Percentiles rank a stretch among this genome's conserved stretches.
These are phyloP conservation scores for Altica lythri DNA, from an alignment of 2,888 invertebrate genomes.

Conservation along the genomic window DNA sequence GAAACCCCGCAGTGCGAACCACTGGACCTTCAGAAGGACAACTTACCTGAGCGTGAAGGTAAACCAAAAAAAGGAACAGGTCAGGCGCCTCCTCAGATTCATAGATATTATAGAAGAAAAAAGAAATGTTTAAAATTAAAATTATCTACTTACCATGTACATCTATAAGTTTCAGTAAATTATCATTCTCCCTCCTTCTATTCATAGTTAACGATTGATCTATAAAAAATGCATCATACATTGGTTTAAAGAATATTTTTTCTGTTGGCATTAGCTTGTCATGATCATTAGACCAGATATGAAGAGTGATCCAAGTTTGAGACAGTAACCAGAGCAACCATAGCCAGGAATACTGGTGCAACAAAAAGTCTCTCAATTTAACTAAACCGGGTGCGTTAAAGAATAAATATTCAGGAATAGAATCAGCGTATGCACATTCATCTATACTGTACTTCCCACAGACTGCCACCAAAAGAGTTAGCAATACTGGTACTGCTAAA, in stretches of 20 bases:
- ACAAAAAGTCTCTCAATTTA: conserved; percentile 62
- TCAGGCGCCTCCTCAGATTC: no score
- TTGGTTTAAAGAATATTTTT: conserved; percentile 80
- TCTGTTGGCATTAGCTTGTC: conserved; percentile 85
- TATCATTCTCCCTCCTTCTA: conserved; percentile 62
- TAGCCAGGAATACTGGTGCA: conserved; percentile 71
- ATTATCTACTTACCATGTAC: conserved; percentile 1
- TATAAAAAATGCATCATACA: conserved; percentile 81
- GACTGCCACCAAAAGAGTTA: conserved; percentile 64
- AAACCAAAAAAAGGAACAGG: no score
- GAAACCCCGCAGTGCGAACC: no score
- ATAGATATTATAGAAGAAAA: no score
- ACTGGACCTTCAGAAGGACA: no score
- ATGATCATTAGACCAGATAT: conserved; percentile 83
- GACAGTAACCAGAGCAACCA: conserved; percentile 83
- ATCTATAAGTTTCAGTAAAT: conserved; percentile 7
- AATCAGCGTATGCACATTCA: conserved; percentile 73
- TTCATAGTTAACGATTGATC: conserved; percentile 86
- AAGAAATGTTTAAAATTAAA: no score
- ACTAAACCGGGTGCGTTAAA: conserved; percentile 69
- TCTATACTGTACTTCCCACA: conserved; percentile 69
- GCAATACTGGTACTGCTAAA: conserved; percentile 70
- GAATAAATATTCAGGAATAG: conserved; percentile 86
- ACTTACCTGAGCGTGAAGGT: no score
- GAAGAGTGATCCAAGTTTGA: conserved; percentile 84